phyloP scores from a whole-genome alignment of 2,888 invertebrate genomes.

The Agonopterix arenella region DNA sequence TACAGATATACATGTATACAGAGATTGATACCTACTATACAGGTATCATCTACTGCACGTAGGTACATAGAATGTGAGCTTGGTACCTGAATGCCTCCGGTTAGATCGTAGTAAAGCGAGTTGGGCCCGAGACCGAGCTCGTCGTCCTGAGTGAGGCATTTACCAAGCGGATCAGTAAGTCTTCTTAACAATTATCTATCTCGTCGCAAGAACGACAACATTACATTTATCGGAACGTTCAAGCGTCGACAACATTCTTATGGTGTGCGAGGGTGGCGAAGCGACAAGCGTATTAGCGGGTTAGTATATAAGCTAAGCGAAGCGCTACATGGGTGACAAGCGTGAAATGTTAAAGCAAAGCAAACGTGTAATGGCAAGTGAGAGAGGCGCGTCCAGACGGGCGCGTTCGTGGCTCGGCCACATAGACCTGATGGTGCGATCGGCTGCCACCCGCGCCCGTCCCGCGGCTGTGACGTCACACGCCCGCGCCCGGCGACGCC shows the following conservation, averaged over 20 bases:
- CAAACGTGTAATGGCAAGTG: constrained; percentile 55
- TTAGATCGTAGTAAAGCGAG: constrained; percentile 75
- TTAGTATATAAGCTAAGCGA: constrained; percentile 39
- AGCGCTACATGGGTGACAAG: constrained; percentile 52
- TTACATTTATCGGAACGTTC: constrained; percentile 51
- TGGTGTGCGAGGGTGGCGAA: constrained; percentile 30
- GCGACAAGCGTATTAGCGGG: constrained; percentile 49
- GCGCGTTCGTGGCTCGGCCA: constrained; percentile 47
- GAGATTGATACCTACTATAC: not conserved
- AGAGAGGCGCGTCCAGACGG: constrained; percentile 25
- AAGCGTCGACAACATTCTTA: constrained; percentile 14
- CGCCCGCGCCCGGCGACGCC: constrained; percentile 5
- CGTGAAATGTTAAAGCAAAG: constrained; percentile 53
- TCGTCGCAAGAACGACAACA: constrained; percentile 62
- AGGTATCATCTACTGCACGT: not conserved
- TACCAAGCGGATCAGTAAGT: constrained; percentile 72
- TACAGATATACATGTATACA: not conserved
- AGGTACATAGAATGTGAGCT: constrained; percentile 7
- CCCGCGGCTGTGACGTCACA: constrained; percentile 1
- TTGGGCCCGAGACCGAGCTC: constrained; percentile 72
- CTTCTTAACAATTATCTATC: constrained; percentile 63
- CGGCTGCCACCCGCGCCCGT: constrained; percentile 34
- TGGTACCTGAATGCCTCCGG: constrained; percentile 76
- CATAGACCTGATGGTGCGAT: constrained; percentile 67
- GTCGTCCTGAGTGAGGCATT: constrained; percentile 74